Evolutionary conservation across 92 coral and sea anemone species (phyloP).

Genomic region (Siderastrea radians): DNA sequence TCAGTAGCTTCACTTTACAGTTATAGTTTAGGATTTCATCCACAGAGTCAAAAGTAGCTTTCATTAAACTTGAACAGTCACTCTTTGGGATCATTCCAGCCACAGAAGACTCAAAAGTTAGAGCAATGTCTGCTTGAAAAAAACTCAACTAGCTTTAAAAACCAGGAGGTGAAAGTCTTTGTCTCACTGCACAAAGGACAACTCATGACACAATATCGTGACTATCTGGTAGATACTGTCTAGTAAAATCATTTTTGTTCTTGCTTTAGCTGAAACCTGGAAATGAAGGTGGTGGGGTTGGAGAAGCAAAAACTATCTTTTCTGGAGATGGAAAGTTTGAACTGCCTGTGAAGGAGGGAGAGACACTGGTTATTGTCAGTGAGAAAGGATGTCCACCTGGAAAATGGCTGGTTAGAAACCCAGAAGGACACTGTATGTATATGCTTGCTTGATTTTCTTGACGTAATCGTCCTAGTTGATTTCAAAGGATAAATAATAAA

Average conservation of each 20-base stretch:
- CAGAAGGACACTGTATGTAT: conserved; percentile 86
- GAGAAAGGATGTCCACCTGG: conserved; percentile 75
- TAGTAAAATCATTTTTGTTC: not conserved
- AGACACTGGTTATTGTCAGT: conserved; percentile 47
- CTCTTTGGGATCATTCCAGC: too few species aligned
- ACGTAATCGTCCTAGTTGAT: too few species aligned
- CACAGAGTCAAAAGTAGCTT: not conserved
- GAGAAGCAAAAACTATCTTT: conserved; percentile 66
- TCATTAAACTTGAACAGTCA: too few species aligned
- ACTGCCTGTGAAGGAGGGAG: conserved; percentile 66
- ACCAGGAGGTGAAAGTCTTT: too few species aligned
- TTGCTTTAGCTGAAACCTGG: conserved; percentile 75
- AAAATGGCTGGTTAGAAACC: conserved; percentile 85
- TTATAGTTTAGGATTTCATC: not conserved
- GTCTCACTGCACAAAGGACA: too few species aligned
- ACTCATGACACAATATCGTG: too few species aligned
- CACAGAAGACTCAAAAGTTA: too few species aligned
- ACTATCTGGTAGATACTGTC: too few species aligned
- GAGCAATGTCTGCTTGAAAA: too few species aligned
- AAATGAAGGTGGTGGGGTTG: conserved; percentile 58
- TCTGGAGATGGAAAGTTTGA: conserved; percentile 79
- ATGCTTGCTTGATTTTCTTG: not conserved
- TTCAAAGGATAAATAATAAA: too few species aligned
- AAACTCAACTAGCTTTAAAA: too few species aligned
- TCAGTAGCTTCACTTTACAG: not conserved